Evolutionary conservation across 1,140 invertebrate genomes (phyloP), one percentile per base, ranked within the genome.

Genomic region (Megalonaias nervosa): DNA sequence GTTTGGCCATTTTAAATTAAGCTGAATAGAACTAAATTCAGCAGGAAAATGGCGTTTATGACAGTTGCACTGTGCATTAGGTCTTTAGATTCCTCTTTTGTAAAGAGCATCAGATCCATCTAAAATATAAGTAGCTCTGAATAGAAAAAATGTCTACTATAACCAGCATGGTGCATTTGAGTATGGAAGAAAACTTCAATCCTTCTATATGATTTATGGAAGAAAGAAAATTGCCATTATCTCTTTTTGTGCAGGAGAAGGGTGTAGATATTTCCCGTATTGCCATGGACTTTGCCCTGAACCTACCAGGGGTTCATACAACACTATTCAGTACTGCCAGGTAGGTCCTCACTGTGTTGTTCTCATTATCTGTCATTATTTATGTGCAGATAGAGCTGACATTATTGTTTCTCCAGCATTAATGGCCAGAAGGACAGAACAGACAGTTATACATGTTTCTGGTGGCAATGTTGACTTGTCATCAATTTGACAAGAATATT

Each of bases 271-370:
- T 91, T 57, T 84, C 89, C n/a, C 82, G 85, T 66, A 78, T 91
- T 17, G 90, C 86, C 61, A 74, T 88, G 55, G 79, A 82, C 14
- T 88, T 89, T 77, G 84, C 86, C 14, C 68, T 90, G 59, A 71
- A 80, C n/a, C 80, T 86, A 58, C 75, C 75, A 61, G 85, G 84
- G 26, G 81, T 87, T 48, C 73, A 83, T 61, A 87, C 87, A 48
- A 89, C 89, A 67, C 77, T 91, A 12, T 82, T 90, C 68, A 89
- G 89, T 75, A 89, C 87, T 67, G 86, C 86, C 62, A 87, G 83
- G 89, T 89, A 78, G 72, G 77, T 48, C 38, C 6, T 48, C 12
- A 5, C 9, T 23, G 65, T 67, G 19, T 21, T 21, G 31, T 21
- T 11, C 65, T 17, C 65, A n/a, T 67, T 17, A 5, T n/a, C 65